A percentile compares a stretch with the other conserved stretches of the same genome.
These are phyloP conservation scores for Rhopalosiphum padi DNA, from an alignment of 1,140 invertebrate genomes.

Conservation along the genomic window DNA sequence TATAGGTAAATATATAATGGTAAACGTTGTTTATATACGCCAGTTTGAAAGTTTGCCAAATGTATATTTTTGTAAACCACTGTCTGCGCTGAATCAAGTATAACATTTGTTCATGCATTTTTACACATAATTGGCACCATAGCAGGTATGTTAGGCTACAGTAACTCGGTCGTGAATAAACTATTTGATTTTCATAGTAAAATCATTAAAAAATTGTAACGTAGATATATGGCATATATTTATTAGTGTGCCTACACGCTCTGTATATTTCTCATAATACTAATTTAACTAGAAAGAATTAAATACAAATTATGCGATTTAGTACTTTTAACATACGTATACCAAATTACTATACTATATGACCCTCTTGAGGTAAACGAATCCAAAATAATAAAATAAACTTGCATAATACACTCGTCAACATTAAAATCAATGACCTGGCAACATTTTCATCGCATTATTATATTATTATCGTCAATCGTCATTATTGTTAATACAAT, in stretches of 20 bases:
- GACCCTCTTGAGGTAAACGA: not conserved
- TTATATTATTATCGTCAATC: not conserved
- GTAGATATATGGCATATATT: not conserved
- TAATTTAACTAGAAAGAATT: constrained; percentile 21
- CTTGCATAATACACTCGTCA: not conserved
- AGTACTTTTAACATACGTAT: not conserved
- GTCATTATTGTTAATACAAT: not conserved
- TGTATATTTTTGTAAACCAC: constrained; percentile 12
- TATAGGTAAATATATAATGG: not conserved
- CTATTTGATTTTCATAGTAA: constrained; percentile 25
- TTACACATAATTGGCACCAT: constrained; percentile 7
- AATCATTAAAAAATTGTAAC: constrained; percentile 27
- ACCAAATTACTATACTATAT: not conserved
- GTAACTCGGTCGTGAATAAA: not conserved
- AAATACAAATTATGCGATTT: not conserved
- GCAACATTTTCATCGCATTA: constrained; percentile 20
- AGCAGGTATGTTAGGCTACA: not conserved
- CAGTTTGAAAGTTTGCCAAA: constrained; percentile 40
- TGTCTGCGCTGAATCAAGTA: not conserved
- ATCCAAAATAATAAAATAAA: not conserved
- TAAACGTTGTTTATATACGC: constrained; percentile 7
- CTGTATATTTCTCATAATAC: constrained; percentile 32
- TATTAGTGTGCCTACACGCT: constrained; percentile 32
- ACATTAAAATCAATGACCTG: constrained; percentile 51
- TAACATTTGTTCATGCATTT: not conserved